Base-by-base conservation (phyloP, 1,140 invertebrate genomes). In the Centruroides vittatus region DNA sequence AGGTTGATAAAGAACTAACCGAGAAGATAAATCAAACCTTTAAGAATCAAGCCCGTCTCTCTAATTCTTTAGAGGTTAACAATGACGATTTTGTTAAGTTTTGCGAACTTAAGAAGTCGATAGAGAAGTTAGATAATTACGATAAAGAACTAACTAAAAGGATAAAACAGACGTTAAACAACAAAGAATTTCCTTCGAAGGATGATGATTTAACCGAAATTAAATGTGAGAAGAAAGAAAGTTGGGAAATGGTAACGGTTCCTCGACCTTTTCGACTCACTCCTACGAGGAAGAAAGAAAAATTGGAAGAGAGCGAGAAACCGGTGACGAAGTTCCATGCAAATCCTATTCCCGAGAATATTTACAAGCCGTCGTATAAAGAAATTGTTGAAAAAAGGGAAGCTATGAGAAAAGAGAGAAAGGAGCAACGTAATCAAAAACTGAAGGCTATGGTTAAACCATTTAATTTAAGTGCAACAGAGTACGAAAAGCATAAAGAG, bases 321-420 rank as follows among this genome's bases (percentile, higher is more conserved):
- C 59, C 8, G 53, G 57, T 12, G 23, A 57, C 7, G 60, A 57
- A 53, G n/a, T 59, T 47, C 5, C 3, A 23, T 11, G 47, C 10
- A 6, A 59, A 60, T 35, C 58, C 62, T 8, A 58, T 63, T 51
- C 62, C 62, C 9, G 57, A 59, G 11, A 47, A 58, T 54, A 55
- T 54, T 13, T 47, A 57, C 47, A 48, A 60, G 11, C 62, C 62
- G 10, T 46, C 60, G 8, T 63, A 63, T 54, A 48, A 53, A 5
- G 34, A 60, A 35, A 63, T 63, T 58, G 23, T 57, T 1, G 23
- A 52, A 23, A 23, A 48, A 5, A 47, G 11, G 35, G 58, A 63
- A 49, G 52, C 47, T 34, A 57, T 48, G 48, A 59, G 55, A 48
- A 57, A 34, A 35, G 58, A 63, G 48, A 53, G 58, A n/a, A 63